Evolutionary conservation across 2,797 vertebrate genomes (phyloP), one percentile per base, ranked within the genome.

Genomic region (Macroramphosus scolopax): DNA sequence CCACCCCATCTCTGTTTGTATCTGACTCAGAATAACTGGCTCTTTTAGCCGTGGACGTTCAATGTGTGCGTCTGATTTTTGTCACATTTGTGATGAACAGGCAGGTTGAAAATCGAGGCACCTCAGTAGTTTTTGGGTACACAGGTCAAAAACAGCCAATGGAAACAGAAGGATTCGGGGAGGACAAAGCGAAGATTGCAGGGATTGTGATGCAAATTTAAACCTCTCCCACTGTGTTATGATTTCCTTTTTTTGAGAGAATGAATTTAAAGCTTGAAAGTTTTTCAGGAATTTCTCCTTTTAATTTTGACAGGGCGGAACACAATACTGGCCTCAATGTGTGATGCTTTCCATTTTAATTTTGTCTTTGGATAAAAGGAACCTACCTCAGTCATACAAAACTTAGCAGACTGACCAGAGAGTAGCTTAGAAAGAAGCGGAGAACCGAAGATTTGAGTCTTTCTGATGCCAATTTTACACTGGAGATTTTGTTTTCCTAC

Each of bases 351-450:
- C 67, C 57, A 63, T 81, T 78, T 73, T n/a, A n/a, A 30, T 68
- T 84, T 87, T 77, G 65, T 84, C 80, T 77, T 80, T 78, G 78
- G 81, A 85, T 88, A 71, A 82, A 88, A 79, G 89, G 74, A 88
- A 89, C 85, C 90, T 91, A 92, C 91, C 90, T 91, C 91, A 91
- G 88, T 89, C 87, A 87, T 84, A 80, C 79, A 20, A 74, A 80
- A 78, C 63, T 82, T 72, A 75, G 75, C 81, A 83, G 84, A 89
- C 83, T 89, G 84, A 88, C 79, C 83, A 82, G 81, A 83, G 77
- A 80, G 56, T 72, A 77, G 68, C 78, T 85, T 65, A 62, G 66
- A 55, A 72, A 53, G 54, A 69, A 48, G 44, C 14, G 15, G 35
- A 63, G 63, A 54, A 67, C 40, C 33, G 59, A 78, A 61, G 51